These are phyloP conservation scores for Amiota mariae DNA, from an alignment of 2,888 invertebrate genomes.

Conservation along the genomic window DNA sequence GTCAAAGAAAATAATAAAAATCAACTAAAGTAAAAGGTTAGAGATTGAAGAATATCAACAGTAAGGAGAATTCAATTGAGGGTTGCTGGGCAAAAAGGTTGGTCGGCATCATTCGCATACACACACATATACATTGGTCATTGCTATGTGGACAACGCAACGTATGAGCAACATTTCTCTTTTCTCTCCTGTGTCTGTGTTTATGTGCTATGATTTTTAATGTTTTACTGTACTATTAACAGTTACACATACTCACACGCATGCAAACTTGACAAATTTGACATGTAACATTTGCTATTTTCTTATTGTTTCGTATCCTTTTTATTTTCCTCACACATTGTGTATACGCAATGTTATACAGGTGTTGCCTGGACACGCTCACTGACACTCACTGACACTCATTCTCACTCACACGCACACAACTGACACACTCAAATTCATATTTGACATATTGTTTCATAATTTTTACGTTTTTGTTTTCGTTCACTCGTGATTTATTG, in stretches of 20 bases:
- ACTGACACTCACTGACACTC: neutral
- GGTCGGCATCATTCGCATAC: neutral
- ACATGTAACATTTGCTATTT: too few relatives aligned
- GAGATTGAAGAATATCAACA: neutral
- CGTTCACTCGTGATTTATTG: too few relatives aligned
- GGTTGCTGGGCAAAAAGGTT: too few relatives aligned
- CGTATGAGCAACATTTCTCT: conserved; percentile 51
- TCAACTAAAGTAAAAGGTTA: neutral
- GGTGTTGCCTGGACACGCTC: too few relatives aligned
- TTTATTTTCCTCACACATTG: too few relatives aligned
- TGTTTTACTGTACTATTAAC: conserved; percentile 16
- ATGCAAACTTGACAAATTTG: neutral
- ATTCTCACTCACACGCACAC: neutral
- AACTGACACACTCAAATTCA: neutral
- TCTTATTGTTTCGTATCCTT: too few relatives aligned
- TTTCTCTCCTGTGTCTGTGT: conserved; percentile 25
- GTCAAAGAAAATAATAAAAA: neutral
- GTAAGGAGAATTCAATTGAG: neutral
- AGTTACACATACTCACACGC: conserved; percentile 8
- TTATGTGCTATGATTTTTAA: neutral
- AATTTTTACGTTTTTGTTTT: too few relatives aligned
- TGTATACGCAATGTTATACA: too few relatives aligned
- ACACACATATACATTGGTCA: neutral
- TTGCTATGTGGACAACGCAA: conserved; percentile 25
- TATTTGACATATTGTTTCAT: neutral